Conservation (phyloP, 2,113 vertebrate genomes). For the Paramormyrops kingsleyae region DNA sequence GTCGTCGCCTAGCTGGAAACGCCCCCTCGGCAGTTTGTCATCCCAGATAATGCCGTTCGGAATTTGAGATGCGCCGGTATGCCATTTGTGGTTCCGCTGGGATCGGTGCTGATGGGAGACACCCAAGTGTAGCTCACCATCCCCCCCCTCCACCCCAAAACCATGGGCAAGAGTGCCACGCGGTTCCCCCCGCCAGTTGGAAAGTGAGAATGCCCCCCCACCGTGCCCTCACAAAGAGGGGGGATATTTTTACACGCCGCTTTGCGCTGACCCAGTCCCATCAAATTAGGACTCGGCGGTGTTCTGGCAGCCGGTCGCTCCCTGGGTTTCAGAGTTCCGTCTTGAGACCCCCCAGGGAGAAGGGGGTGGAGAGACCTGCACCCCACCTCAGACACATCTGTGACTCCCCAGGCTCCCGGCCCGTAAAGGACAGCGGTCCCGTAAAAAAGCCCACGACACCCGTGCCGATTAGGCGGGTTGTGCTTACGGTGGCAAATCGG, state of each 20-base stretch:
- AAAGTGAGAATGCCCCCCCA: slow-evolving; percentile 17
- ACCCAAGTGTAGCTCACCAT: neutral
- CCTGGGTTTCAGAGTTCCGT: slow-evolving; percentile 16
- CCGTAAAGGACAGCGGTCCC: slow-evolving; percentile 44
- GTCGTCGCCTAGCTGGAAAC: neutral
- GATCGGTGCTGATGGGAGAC: neutral
- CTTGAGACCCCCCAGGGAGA: slow-evolving; percentile 6
- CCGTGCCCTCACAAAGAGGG: slow-evolving; percentile 32
- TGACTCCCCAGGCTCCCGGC: slow-evolving; percentile 41
- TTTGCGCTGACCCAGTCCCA: slow-evolving; percentile 35
- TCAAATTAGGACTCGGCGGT: slow-evolving; percentile 36
- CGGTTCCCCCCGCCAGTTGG: neutral
- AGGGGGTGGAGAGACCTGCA: slow-evolving; percentile 8
- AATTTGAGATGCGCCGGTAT: neutral
- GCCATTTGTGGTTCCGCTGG: neutral
- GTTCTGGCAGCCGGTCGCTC: slow-evolving; percentile 27
- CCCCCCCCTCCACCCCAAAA: neutral
- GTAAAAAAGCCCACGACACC: slow-evolving; percentile 39
- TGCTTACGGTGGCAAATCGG: slow-evolving; percentile 60
- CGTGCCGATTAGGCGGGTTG: slow-evolving; percentile 64
- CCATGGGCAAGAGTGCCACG: neutral
- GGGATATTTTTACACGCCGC: slow-evolving; percentile 40
- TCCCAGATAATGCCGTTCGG: neutral
- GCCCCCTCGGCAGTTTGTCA: neutral
- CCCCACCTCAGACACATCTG: slow-evolving; percentile 51